Percentiles rank a stretch among this genome's conserved stretches.
phyloP scores from a whole-genome alignment of 2,797 vertebrate species.

The Acropternis orthonyx region DNA sequence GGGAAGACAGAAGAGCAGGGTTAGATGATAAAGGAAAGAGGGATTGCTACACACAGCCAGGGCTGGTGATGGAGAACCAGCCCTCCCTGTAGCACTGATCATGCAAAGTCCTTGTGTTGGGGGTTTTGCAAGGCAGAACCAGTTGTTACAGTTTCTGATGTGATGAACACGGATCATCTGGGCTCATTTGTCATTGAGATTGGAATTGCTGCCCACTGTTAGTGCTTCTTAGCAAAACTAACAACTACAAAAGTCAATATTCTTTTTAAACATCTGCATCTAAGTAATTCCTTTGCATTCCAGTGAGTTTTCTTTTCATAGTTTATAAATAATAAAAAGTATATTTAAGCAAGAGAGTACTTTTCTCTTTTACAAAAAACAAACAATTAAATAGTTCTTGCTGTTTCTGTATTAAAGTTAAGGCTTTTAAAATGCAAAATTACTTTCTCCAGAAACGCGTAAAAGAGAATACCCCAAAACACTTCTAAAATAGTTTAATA shows the following conservation, averaged over 20 bases:
- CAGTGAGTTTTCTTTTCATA: neutral
- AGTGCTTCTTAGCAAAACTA: neutral
- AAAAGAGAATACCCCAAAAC: neutral
- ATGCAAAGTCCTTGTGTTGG: neutral
- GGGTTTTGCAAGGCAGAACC: neutral
- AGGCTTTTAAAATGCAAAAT: neutral
- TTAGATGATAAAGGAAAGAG: neutral
- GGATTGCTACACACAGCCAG: neutral
- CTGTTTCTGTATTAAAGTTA: neutral
- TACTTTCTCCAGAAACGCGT: neutral
- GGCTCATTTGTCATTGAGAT: neutral
- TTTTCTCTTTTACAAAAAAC: neutral
- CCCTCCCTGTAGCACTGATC: neutral
- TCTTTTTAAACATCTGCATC: neutral
- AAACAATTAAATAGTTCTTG: neutral
- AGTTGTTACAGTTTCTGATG: neutral
- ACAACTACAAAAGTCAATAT: neutral
- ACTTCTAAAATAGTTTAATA: neutral
- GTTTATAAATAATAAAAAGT: neutral
- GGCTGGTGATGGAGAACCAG: neutral
- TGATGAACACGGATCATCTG: no score
- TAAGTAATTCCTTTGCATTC: neutral
- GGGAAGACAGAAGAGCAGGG: neutral
- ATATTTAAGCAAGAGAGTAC: neutral
- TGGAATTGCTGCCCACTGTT: neutral